Base-by-base conservation (phyloP, 1,140 invertebrate species). In the Brachionus rotundiformis region DNA sequence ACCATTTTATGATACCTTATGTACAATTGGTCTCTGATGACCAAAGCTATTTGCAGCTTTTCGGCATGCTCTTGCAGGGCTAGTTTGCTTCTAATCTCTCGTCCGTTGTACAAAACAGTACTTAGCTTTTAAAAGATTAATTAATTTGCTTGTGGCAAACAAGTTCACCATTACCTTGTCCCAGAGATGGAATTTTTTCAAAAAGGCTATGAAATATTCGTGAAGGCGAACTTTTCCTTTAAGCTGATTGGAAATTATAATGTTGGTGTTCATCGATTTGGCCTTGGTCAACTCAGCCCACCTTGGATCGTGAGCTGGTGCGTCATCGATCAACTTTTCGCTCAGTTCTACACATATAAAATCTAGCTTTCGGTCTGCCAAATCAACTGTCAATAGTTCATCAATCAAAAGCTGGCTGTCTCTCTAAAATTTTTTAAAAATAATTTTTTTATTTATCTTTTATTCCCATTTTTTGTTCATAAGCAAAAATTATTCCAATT, bases 221-320 rank as follows among this genome's bases (percentile, higher is more conserved):
- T 79, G 76, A 27, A 79, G 76, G 10, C 33, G 27, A n/a, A 79
- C 29, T 59, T 79, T 79, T 19, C 76, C 76, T 63, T 79, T 79
- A 13, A 79, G 33, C 41, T 79, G 76, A 79, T 59, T 79, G 19
- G 31, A 39, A 23, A 79, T 79, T 5, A 79, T 79, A 7, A 79
- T 19, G n/a, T 41, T 79, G 25, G 47, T 59, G 47, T 79, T 79
- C 16, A 59, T 19, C 3, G 76, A 54, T 59, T 79, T 79, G 11
- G 44, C 8, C 59, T 79, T 79, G 47, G n/a, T 63, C 29, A 41
- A 59, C 25, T 79, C 76, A 63, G 76, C 76, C 76, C 76, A 79
- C 13, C 76, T 31, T 29, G 76, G 76, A 41, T 79, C 76, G 23
- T 79, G 44, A 10, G 76, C 29, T 36, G 76, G 76, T 25, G 29